Evolutionary conservation across 2,888 invertebrate genomes (phyloP), one percentile per base, ranked within the genome.

Genomic region (Agrotis clavis): DNA sequence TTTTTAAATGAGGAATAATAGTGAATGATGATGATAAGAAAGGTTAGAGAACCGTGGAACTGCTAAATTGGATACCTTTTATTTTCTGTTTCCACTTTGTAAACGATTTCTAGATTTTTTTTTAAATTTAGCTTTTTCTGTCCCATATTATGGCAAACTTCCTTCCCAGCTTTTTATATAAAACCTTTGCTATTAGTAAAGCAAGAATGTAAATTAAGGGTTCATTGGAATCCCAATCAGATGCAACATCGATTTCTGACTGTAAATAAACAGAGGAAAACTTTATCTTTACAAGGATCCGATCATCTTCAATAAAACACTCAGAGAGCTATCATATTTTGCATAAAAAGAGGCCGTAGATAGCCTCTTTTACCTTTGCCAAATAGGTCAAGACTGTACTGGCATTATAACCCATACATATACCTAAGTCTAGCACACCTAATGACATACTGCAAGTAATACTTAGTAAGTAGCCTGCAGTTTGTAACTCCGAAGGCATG

Each of bases 401-500:
- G n/a, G 9, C 4, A 71, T 54, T 47, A 69, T 45, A 70, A 19
- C 2, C 11, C 18, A 35, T 16, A 16, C 9, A n/a, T 30, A 30
- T 1, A 25, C 7, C 2, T 0, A 14, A 13, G 47, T 13, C n/a
- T 61, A 35, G 6, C 21, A 21, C 14, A 14, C 14, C 9, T 63
- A 50, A 50, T 62, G 41, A 74, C 14, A 48, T 35, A 71, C 7
- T 51, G 9, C 4, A 25, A 3, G 0, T 19, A 18, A 25, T 71
- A n/a, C 50, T 50, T 50, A 50, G 50, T 57, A n/a, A 35, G 57
- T 57, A 57, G 57, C 19, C 5, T 19, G 53, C 9, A 2, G 54
- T 19, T 77, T 2, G 18, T 25, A 78, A 18, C 19, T 63, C n/a
- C 48, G 47, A 54, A 48, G 48, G 41, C 53, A 30, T 51, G 50